phyloP scores from a whole-genome alignment of 2,888 invertebrate genomes.

The Tetramorium bicarinatum region DNA sequence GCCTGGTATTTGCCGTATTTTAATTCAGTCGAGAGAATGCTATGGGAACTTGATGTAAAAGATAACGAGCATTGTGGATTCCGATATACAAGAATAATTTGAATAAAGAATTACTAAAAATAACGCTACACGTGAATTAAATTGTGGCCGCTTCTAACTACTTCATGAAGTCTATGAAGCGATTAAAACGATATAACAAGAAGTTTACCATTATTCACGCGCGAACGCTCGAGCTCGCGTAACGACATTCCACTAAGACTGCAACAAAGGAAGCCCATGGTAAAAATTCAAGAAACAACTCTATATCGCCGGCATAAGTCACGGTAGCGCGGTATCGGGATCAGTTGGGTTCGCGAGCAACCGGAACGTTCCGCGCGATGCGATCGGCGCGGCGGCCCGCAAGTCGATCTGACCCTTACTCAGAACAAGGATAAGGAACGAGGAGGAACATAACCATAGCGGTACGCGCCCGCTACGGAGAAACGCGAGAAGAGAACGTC shows the following conservation, averaged over 20 bases:
- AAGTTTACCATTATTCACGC: slow-evolving; percentile 22
- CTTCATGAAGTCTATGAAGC: not conserved
- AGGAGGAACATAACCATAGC: slow-evolving; percentile 49
- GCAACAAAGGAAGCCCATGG: slow-evolving; percentile 42
- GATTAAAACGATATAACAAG: slow-evolving; percentile 4
- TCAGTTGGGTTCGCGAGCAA: slow-evolving; percentile 40
- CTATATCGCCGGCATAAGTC: slow-evolving; percentile 51
- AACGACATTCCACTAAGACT: slow-evolving; percentile 30
- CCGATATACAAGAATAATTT: not conserved
- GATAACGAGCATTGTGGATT: not conserved
- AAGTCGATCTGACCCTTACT: slow-evolving; percentile 40
- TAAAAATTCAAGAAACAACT: slow-evolving; percentile 52
- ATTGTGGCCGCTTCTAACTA: not conserved
- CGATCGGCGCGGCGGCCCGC: slow-evolving; percentile 25
- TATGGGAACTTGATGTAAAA: not conserved
- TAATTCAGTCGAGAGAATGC: not conserved
- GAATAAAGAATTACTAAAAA: too few species aligned
- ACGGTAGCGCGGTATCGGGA: slow-evolving; percentile 51
- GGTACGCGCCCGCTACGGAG: slow-evolving; percentile 27
- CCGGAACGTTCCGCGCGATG: slow-evolving; percentile 44
- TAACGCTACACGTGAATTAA: not conserved
- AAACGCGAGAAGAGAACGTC: slow-evolving; percentile 39
- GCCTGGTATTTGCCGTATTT: slow-evolving; percentile 10
- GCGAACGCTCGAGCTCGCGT: slow-evolving; percentile 37
- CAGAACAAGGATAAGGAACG: slow-evolving; percentile 39